Evolutionary conservation across 1,140 invertebrate species (phyloP).

Genomic region (Metaphire vulgaris): DNA sequence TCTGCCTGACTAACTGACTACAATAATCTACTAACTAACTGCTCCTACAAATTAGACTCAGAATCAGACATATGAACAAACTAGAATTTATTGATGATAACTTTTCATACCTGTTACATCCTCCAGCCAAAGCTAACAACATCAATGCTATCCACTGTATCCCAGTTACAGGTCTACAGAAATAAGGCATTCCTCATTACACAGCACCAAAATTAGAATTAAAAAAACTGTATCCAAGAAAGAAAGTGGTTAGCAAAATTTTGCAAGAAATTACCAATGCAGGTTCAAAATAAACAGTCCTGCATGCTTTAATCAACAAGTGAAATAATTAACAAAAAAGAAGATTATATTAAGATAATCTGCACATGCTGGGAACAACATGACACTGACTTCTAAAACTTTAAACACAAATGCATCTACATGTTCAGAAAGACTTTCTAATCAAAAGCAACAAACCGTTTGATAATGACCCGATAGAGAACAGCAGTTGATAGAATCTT

Average conservation of each 20-base stretch:
- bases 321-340: background rate
- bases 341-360: background rate
- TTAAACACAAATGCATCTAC: too few species aligned
- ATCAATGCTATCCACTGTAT: constrained; percentile 43
- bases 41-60: background rate
- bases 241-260: background rate
- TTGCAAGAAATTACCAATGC: constrained; percentile 4
- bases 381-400: too few species aligned
- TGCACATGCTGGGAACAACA: too few species aligned
- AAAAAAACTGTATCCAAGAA: background rate
- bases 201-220: background rate
- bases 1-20: background rate
- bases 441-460: constrained; percentile 36
- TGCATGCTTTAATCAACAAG: background rate
- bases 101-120: constrained; percentile 45
- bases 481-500: constrained; percentile 49
- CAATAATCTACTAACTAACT: background rate
- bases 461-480: constrained; percentile 46
- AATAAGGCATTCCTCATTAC: background rate
- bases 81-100: background rate
- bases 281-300: constrained; percentile 9
- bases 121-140: constrained; percentile 42
- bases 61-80: background rate
- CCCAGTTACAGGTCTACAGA: constrained; percentile 35
- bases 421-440: background rate